Evolutionary conservation across 2,888 invertebrate species (phyloP).

Genomic region (Noctua comes): DNA sequence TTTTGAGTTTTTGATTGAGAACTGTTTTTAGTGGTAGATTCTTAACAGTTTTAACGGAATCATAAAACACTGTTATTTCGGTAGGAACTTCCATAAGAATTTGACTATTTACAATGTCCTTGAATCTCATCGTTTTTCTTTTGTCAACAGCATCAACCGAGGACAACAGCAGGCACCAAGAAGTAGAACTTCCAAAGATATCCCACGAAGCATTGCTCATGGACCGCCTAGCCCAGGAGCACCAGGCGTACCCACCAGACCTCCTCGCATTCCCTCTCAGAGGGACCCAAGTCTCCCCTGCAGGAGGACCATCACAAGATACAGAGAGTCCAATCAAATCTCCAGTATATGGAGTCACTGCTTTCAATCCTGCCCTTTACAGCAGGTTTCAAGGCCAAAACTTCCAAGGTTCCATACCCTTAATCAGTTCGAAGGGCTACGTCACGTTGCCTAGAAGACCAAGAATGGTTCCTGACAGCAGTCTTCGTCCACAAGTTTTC

Average conservation of each 20-base stretch:
- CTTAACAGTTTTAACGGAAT: background rate
- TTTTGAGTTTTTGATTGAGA: too few species aligned
- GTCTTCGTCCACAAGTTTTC: slow-evolving; percentile 85
- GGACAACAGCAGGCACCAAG: slow-evolving; percentile 91
- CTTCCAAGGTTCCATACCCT: slow-evolving; percentile 89
- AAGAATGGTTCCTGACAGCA: slow-evolving; percentile 90
- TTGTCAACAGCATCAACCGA: slow-evolving; percentile 89
- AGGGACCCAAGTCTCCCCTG: slow-evolving; percentile 89
- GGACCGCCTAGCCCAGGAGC: slow-evolving; percentile 85
- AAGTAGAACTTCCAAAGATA: slow-evolving; percentile 89
- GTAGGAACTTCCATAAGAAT: background rate
- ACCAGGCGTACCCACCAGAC: slow-evolving; percentile 94
- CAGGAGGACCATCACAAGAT: slow-evolving; percentile 73
- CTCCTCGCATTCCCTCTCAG: slow-evolving; percentile 93
- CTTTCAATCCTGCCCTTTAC: slow-evolving; percentile 78
- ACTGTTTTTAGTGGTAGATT: background rate
- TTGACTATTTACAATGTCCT: background rate
- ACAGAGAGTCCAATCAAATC: slow-evolving; percentile 83
- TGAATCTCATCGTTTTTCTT: slow-evolving; percentile 30
- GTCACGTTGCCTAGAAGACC: slow-evolving; percentile 96
- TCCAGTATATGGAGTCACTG: slow-evolving; percentile 80
- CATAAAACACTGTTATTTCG: background rate
- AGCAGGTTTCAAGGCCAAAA: slow-evolving; percentile 92
- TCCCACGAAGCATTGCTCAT: slow-evolving; percentile 87
- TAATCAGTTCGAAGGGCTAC: slow-evolving; percentile 93